Conservation (phyloP, 2,113 vertebrate genomes). For the Poeciliopsis turrubarensis region DNA sequence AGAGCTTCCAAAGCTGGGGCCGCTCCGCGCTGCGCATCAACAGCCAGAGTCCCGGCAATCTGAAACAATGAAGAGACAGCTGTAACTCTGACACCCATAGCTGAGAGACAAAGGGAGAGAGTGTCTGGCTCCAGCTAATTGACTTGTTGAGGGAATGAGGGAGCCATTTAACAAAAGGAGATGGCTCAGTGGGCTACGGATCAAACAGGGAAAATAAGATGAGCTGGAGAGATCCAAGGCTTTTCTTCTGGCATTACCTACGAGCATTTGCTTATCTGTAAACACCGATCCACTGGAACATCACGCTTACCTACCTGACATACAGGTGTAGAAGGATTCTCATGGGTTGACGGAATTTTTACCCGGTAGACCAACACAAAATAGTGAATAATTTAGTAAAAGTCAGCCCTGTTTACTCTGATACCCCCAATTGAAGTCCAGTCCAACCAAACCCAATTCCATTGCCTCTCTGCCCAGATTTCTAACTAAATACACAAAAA, state of each 20-base stretch:
- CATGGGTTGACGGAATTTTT: neutral
- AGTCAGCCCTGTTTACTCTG: neutral
- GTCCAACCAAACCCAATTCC: too few relatives aligned
- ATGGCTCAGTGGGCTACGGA: conserved; percentile 24
- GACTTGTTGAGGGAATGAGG: conserved; percentile 47
- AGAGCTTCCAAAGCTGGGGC: conserved; percentile 44
- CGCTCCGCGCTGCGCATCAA: conserved; percentile 35
- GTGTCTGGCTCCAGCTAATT: conserved; percentile 47
- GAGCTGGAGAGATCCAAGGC: conserved; percentile 20
- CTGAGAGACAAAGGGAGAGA: conserved; percentile 31
- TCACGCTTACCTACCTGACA: neutral
- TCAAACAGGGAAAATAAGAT: conserved; percentile 30
- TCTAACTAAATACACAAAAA: too few relatives aligned
- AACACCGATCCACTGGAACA: neutral
- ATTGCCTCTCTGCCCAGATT: too few relatives aligned
- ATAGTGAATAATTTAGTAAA: neutral
- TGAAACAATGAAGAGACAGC: conserved; percentile 44
- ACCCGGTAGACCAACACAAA: neutral
- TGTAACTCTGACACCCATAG: conserved; percentile 50
- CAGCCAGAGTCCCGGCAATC: conserved; percentile 41
- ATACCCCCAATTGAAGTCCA: neutral
- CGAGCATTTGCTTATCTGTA: neutral
- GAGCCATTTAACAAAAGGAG: conserved; percentile 38
- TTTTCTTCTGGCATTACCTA: neutral
- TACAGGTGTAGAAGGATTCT: neutral